A percentile compares a stretch with the other conserved stretches of the same genome.
Conservation (phyloP, 1,140 invertebrate species). For the Arctopsyche grandis region DNA sequence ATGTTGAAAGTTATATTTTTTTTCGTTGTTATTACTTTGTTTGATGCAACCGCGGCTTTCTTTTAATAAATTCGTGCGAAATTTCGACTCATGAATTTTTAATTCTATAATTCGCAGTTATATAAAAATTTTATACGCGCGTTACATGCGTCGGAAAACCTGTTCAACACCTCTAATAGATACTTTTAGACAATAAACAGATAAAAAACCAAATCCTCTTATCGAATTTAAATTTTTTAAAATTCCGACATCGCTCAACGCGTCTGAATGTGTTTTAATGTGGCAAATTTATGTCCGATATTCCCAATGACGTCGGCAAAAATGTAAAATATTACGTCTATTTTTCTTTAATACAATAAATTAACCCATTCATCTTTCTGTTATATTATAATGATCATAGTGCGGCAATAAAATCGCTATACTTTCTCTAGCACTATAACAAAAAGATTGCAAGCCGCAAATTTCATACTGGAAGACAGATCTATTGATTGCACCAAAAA, state of each 20-base stretch:
- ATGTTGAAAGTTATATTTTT: too few relatives aligned
- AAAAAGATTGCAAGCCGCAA: background rate
- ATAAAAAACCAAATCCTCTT: background rate
- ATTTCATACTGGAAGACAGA: background rate
- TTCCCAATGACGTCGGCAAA: too few relatives aligned
- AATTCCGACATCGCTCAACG: too few relatives aligned
- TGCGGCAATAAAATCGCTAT: background rate
- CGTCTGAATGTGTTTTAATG: too few relatives aligned
- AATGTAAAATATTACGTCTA: too few relatives aligned
- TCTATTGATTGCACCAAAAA: background rate
- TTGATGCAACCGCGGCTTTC: too few relatives aligned
- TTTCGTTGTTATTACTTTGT: too few relatives aligned
- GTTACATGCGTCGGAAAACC: background rate
- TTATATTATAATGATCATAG: background rate
- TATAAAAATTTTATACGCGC: background rate
- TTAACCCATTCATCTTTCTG: background rate
- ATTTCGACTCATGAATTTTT: background rate
- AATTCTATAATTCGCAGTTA: slow-evolving; percentile 7
- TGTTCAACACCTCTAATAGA: background rate
- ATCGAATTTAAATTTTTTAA: background rate
- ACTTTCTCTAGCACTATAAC: background rate
- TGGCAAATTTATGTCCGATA: too few relatives aligned
- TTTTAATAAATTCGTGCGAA: background rate
- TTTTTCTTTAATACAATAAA: too few relatives aligned
- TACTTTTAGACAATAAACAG: background rate